phyloP scores from a whole-genome alignment of 2,888 invertebrate species.

The Julus scandinavius region DNA sequence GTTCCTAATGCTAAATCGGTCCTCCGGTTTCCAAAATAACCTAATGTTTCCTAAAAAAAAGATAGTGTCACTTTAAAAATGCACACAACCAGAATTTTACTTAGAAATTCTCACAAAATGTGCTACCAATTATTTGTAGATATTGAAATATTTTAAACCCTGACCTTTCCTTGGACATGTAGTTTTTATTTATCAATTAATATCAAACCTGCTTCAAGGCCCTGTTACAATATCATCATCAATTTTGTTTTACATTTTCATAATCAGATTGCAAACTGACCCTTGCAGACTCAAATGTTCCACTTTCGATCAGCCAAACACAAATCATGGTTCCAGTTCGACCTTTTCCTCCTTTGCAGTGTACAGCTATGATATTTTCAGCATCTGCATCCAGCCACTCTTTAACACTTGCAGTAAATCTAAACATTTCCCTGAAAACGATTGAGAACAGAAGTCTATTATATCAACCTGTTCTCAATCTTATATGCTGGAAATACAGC shows the following conservation, averaged over 20 bases:
- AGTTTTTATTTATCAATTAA: too few relatives aligned
- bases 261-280: conserved; percentile 59
- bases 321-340: conserved; percentile 70
- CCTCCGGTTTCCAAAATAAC: conserved; percentile 68
- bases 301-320: conserved; percentile 68
- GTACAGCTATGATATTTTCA: conserved; percentile 69
- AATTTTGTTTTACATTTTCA: too few relatives aligned
- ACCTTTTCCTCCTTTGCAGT: conserved; percentile 70
- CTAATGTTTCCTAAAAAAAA: conserved; percentile 65
- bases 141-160: too few relatives aligned
- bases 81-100: too few relatives aligned
- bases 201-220: too few relatives aligned
- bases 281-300: conserved; percentile 67
- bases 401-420: conserved; percentile 66
- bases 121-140: too few relatives aligned
- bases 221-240: too few relatives aligned
- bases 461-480: neutral
- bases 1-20: conserved; percentile 68
- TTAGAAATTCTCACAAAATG: too few relatives aligned
- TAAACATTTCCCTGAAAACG: conserved; percentile 66
- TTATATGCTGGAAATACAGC: neutral
- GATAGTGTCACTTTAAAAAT: too few relatives aligned
- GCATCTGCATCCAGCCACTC: conserved; percentile 66
- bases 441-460: neutral
- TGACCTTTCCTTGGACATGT: too few relatives aligned